Conservation (phyloP, 2,797 vertebrate genomes). For the Streptopelia turtur region DNA sequence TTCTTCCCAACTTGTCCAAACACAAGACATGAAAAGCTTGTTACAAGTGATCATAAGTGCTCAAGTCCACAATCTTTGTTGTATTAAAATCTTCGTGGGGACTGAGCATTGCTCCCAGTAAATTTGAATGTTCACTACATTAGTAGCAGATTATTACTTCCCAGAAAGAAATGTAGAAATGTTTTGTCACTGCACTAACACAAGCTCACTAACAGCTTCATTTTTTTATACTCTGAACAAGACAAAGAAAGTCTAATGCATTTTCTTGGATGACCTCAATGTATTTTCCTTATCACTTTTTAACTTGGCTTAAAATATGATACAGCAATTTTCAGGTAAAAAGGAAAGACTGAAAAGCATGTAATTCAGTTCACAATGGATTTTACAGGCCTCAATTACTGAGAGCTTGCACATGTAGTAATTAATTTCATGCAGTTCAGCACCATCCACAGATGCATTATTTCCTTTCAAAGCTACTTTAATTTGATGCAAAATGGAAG, state of each 20-base stretch:
- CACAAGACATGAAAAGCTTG: background rate
- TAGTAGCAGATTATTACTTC: background rate
- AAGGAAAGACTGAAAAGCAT: constrained; percentile 64
- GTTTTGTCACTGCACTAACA: background rate
- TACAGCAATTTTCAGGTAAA: constrained; percentile 61
- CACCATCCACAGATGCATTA: constrained; percentile 76
- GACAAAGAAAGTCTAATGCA: background rate
- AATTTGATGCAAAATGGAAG: constrained; percentile 74
- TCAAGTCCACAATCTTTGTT: background rate
- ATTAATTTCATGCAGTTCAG: constrained; percentile 81
- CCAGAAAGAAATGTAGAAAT: background rate
- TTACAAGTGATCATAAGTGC: background rate
- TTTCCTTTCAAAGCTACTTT: constrained; percentile 74
- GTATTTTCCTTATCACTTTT: constrained; percentile 16
- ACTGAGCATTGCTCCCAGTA: background rate
- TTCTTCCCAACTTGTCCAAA: background rate
- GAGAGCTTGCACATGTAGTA: constrained; percentile 76
- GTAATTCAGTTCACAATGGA: constrained; percentile 70
- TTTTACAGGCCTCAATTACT: constrained; percentile 77
- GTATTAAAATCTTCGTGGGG: background rate
- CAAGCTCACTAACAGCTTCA: background rate
- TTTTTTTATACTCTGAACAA: background rate
- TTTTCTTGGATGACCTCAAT: constrained; percentile 23
- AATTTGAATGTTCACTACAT: background rate
- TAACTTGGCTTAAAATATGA: constrained; percentile 42